These are phyloP conservation scores for Galbula dea DNA, from an alignment of 2,113 vertebrate genomes.

Conservation along the genomic window DNA sequence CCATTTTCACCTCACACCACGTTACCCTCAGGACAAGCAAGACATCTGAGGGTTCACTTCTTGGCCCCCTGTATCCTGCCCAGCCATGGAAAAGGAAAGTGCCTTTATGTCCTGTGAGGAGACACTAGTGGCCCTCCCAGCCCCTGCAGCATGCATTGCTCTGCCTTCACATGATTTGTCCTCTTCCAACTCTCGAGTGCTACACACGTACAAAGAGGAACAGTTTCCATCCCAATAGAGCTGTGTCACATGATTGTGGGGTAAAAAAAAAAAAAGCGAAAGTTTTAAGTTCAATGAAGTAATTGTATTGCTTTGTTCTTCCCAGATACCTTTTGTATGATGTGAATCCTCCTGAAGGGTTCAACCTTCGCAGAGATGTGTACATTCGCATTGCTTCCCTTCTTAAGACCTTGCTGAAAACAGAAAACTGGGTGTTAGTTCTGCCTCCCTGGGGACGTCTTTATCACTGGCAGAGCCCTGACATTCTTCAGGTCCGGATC, in stretches of 20 bases:
- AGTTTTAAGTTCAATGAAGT: not conserved
- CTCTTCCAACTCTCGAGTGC: not conserved
- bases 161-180: fast-evolving
- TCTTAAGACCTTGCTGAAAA: slow-evolving; percentile 84
- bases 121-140: fast-evolving
- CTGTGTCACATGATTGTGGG: fast-evolving
- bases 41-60: not conserved
- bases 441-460: slow-evolving; percentile 96
- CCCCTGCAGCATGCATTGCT: not conserved
- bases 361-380: slow-evolving; percentile 96
- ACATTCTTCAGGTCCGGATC: slow-evolving; percentile 86
- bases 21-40: not conserved
- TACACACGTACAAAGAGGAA: not conserved
- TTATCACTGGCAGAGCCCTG: slow-evolving; percentile 95
- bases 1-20: fast-evolving
- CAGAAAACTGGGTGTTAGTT: slow-evolving; percentile 89
- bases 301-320: not conserved
- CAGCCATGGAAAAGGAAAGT: fast-evolving
- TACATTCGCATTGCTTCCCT: slow-evolving; percentile 90
- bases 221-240: too few species aligned
- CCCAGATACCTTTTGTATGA: slow-evolving; percentile 92
- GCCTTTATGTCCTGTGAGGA: not conserved
- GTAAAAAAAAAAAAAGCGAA: fast-evolving
- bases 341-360: slow-evolving; percentile 94
- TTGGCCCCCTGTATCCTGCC: fast-evolving